Evolutionary conservation across 2,888 invertebrate genomes (phyloP).

Genomic region (Protophormia terraenovae): DNA sequence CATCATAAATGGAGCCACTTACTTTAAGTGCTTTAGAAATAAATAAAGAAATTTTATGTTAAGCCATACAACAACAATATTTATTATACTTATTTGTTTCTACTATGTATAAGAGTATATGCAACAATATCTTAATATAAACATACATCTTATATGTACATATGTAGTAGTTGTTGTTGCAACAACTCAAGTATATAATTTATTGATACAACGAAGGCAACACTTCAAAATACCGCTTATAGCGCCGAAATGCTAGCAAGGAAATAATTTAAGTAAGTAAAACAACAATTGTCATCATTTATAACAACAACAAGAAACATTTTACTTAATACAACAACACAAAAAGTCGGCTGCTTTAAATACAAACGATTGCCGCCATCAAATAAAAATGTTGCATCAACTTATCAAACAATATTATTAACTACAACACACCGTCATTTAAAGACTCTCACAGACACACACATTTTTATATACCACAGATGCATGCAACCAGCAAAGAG

Average conservation of each 20-base stretch:
- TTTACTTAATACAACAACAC: background rate
- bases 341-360: slow-evolving; percentile 11
- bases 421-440: background rate
- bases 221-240: slow-evolving; percentile 59
- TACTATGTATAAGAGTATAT: background rate
- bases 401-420: slow-evolving; percentile 58
- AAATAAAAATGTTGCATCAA: slow-evolving; percentile 56
- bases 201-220: slow-evolving; percentile 61
- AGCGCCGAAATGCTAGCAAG: slow-evolving; percentile 37
- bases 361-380: slow-evolving; percentile 55
- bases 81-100: background rate
- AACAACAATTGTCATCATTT: slow-evolving; percentile 65
- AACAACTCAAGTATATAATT: slow-evolving; percentile 63
- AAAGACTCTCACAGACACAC: background rate
- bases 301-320: slow-evolving; percentile 38
- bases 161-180: slow-evolving; percentile 1
- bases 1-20: slow-evolving; percentile 63
- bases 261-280: slow-evolving; percentile 37
- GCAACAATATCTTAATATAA: slow-evolving; percentile 37
- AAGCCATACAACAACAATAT: background rate
- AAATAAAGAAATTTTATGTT: slow-evolving; percentile 46
- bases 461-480: background rate
- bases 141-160: slow-evolving; percentile 14
- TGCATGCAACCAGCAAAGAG: background rate
- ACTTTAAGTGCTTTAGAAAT: slow-evolving; percentile 60